Percentiles rank a stretch among this genome's conserved stretches.
phyloP scores from a whole-genome alignment of 2,888 invertebrate genomes.

The Aplocera efformata region DNA sequence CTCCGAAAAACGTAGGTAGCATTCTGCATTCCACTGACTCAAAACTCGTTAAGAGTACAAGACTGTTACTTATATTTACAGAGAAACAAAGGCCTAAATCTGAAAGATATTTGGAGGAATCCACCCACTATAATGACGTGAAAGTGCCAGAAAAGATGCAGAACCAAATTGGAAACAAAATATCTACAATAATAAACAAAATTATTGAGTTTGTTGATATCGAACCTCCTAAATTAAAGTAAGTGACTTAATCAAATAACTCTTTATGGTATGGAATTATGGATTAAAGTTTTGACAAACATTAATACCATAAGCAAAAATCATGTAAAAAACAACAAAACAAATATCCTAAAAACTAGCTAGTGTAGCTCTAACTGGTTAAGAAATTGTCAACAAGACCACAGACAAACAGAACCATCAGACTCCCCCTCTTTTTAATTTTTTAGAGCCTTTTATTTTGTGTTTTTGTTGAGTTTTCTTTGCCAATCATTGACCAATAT shows the following conservation, averaged over 20 bases:
- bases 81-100: constrained; percentile 41
- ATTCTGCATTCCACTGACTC: neutral
- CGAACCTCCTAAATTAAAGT: constrained; percentile 42
- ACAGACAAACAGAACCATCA: too few relatives aligned
- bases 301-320: too few relatives aligned
- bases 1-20: constrained; percentile 21
- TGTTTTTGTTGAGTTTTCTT: too few relatives aligned
- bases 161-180: constrained; percentile 69
- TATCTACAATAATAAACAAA: constrained; percentile 69
- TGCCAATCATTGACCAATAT: too few relatives aligned
- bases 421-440: too few relatives aligned
- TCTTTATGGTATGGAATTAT: too few relatives aligned
- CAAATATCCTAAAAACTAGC: too few relatives aligned
- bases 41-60: neutral
- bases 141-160: constrained; percentile 77
- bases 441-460: too few relatives aligned
- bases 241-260: constrained; percentile 23
- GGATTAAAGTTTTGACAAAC: too few relatives aligned
- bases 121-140: constrained; percentile 77
- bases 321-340: too few relatives aligned
- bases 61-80: constrained; percentile 1
- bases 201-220: constrained; percentile 64
- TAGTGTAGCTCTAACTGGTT: too few relatives aligned
- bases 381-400: too few relatives aligned
- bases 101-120: constrained; percentile 58